Conservation (phyloP, 2,797 vertebrate species). For the Peromyscus attwateri region DNA sequence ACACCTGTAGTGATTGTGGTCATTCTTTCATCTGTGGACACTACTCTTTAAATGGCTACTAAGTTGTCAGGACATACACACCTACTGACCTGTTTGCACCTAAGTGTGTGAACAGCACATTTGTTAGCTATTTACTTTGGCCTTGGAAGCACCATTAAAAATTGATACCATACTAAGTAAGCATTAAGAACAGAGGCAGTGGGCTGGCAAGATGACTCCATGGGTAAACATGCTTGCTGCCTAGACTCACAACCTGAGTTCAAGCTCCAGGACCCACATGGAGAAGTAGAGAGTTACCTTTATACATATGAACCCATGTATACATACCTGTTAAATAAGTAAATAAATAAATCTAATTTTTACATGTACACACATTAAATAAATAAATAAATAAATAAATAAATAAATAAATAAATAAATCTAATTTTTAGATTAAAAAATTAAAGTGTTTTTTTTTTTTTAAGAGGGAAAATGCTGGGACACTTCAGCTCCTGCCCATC, state of each 20-base stretch:
- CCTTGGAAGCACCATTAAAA: constrained; percentile 17
- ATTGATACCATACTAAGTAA: not conserved
- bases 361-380: not conserved
- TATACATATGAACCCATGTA: not conserved
- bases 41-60: constrained; percentile 55
- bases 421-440: not conserved
- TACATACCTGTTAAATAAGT: not conserved
- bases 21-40: not conserved
- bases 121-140: constrained; percentile 54
- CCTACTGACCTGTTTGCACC: constrained; percentile 20
- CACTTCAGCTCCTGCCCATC: not conserved
- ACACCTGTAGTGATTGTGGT: not conserved
- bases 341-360: not conserved
- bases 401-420: not conserved
- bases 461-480: not conserved
- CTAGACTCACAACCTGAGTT: not conserved
- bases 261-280: not conserved
- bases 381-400: not conserved
- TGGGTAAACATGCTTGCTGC: not conserved
- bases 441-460: not conserved
- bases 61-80: not conserved
- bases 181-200: not conserved
- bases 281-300: not conserved
- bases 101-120: constrained; percentile 7
- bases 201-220: not conserved